Base-by-base conservation (phyloP, 2,888 invertebrate species). In the Clivina fossor region DNA sequence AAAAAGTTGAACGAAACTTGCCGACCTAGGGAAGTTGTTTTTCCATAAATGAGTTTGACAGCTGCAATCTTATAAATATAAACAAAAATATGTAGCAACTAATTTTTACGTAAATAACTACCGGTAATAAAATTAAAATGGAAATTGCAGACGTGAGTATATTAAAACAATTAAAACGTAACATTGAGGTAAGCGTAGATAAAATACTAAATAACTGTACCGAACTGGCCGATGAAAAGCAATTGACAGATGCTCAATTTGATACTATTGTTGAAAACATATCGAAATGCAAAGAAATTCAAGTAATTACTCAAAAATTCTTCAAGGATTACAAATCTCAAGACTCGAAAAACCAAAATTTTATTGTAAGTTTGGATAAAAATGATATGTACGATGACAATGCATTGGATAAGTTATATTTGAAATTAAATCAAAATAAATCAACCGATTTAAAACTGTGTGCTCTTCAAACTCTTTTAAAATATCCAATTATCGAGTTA, bases 41-140 rank as follows among this genome's bases (percentile, higher is more conserved):
- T 37, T 44, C 44, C 37, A n/a, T 35, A 18, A 32, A n/a, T 43
- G 53, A 53, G 35, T 44, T 15, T 53, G 53, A 43, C 53, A 18
- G 26, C 13, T 30, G n/a, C n/a, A n/a, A 35, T 13, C 35, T 11
- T 4, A 33, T 19, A 33, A 43, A 51, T 7, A 19, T 51, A 53
- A 53, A 53, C 53, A 53, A 53, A 53, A 53, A 44, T 11, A 30
- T 32, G 20, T 24, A 24, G 4, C 26, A 38, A 38, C 26, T n/a
- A 33, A 44, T 18, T 33, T 24, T 53, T 43, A 8, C 33, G 16
- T 19, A 19, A 15, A 38, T n/a, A n/a, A n/a, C n/a, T n/a, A n/a
- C n/a, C n/a, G n/a, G n/a, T n/a, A n/a, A n/a, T n/a, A n/a, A n/a
- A n/a, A n/a, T n/a, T 24, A 55, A 19, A 46, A 55, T 55, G 55